Conservation (phyloP, 2,113 vertebrate species). For the Poecilia latipinna region DNA sequence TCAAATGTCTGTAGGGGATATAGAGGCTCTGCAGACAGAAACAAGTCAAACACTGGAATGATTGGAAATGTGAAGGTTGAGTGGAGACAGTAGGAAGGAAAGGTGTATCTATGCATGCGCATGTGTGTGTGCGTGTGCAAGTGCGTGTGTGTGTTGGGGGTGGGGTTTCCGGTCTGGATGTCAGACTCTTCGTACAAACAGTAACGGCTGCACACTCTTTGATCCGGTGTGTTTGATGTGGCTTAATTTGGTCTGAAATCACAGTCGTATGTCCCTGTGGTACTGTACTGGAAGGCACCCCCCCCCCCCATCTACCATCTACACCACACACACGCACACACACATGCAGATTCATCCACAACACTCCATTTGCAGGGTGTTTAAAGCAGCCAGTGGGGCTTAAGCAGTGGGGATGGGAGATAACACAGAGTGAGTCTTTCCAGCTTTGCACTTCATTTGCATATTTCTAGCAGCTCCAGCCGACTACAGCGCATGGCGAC, state of each 20-base stretch:
- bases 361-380: conserved; percentile 29
- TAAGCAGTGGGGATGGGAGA: conserved; percentile 66
- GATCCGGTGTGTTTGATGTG: conserved; percentile 72
- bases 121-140: not conserved
- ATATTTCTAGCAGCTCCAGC: conserved; percentile 60
- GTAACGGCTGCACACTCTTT: conserved; percentile 59
- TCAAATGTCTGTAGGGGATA: not conserved
- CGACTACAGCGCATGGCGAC: conserved; percentile 35
- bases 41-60: not conserved
- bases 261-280: conserved; percentile 70
- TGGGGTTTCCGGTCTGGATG: conserved; percentile 43
- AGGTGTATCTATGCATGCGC: not conserved
- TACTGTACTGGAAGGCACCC: conserved; percentile 36
- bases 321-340: conserved; percentile 12
- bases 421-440: conserved; percentile 52
- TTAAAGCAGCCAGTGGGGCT: conserved; percentile 66
- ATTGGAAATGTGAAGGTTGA: conserved; percentile 12
- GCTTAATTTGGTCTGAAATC: conserved; percentile 78
- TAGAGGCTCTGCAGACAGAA: not conserved
- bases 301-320: not conserved
- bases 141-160: conserved; percentile 31
- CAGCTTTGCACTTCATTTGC: conserved; percentile 48
- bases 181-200: conserved; percentile 56
- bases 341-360: not conserved
- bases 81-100: not conserved